These are phyloP conservation scores for Trypoxylus dichotomus DNA, from an alignment of 1,140 invertebrate genomes.

Conservation along the genomic window DNA sequence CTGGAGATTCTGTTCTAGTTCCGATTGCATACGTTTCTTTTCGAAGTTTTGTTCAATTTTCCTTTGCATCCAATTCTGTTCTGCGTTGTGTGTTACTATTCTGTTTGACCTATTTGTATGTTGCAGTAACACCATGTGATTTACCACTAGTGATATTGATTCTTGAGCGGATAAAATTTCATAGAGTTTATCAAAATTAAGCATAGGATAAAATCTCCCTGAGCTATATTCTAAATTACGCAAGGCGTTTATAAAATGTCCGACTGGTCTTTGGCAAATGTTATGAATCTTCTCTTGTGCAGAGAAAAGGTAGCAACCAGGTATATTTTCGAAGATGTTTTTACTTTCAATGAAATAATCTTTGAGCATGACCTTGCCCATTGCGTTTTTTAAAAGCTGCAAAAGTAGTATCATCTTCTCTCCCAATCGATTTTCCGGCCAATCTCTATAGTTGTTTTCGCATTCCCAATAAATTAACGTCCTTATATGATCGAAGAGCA, in stretches of 20 bases:
- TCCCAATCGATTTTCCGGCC: conserved; percentile 71
- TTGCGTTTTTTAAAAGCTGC: conserved; percentile 53
- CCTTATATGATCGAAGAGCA: conserved; percentile 68
- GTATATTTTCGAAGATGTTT: conserved; percentile 73
- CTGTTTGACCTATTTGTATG: not conserved
- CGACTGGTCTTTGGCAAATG: conserved; percentile 64
- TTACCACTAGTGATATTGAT: not conserved
- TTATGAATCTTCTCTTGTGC: conserved; percentile 68
- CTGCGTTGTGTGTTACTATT: not conserved
- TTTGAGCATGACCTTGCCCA: conserved; percentile 62
- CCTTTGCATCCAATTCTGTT: conserved; percentile 52
- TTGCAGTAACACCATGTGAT: not conserved
- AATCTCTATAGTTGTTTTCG: conserved; percentile 68
- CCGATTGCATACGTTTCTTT: conserved; percentile 53
- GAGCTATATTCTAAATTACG: conserved; percentile 65
- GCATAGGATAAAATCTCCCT: conserved; percentile 61
- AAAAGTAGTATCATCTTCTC: conserved; percentile 67
- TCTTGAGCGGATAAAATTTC: conserved; percentile 55
- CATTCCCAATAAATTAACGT: conserved; percentile 79
- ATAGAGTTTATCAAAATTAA: conserved; percentile 65
- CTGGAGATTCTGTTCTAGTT: conserved; percentile 6
- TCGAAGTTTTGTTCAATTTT: conserved; percentile 53
- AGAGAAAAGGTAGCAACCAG: conserved; percentile 62
- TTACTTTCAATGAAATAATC: conserved; percentile 74
- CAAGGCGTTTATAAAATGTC: conserved; percentile 67